A percentile compares a stretch with the other conserved stretches of the same genome.
These are phyloP conservation scores for Oppia nitens DNA, from an alignment of 1,140 invertebrate genomes.

Conservation along the genomic window DNA sequence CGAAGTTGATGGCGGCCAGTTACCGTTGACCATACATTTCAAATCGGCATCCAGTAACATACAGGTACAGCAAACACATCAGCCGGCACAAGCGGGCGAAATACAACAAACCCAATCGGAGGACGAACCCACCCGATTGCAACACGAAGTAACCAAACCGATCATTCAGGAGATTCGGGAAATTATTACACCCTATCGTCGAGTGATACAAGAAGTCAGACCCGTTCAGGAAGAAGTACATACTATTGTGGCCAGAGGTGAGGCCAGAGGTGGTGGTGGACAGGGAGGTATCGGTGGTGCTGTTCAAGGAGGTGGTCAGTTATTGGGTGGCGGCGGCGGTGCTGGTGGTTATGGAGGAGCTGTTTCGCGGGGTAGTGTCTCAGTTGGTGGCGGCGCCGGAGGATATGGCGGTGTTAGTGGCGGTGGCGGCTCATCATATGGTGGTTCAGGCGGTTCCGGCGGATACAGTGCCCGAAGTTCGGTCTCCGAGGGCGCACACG, in stretches of 20 bases:
- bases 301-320: conserved; percentile 10
- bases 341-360: no score
- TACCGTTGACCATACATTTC: conserved; percentile 14
- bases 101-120: conserved; percentile 10
- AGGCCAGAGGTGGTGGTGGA: no score
- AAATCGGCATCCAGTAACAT: conserved; percentile 10
- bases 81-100: conserved; percentile 6
- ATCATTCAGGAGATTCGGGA: conserved; percentile 14
- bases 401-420: no score
- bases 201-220: no score
- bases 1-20: conserved; percentile 12
- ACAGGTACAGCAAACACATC: conserved; percentile 12
- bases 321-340: no score
- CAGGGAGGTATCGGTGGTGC: not conserved
- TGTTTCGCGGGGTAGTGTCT: not conserved
- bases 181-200: no score
- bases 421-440: not conserved
- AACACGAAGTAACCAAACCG: conserved; percentile 13
- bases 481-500: no score
- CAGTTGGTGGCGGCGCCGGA: not conserved
- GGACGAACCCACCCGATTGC: conserved; percentile 10
- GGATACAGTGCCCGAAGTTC: no score
- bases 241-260: conserved; percentile 11
- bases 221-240: no score
- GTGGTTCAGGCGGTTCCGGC: no score